Evolutionary conservation across 2,797 vertebrate species (phyloP).

Genomic region (Sebastes nivosus): DNA sequence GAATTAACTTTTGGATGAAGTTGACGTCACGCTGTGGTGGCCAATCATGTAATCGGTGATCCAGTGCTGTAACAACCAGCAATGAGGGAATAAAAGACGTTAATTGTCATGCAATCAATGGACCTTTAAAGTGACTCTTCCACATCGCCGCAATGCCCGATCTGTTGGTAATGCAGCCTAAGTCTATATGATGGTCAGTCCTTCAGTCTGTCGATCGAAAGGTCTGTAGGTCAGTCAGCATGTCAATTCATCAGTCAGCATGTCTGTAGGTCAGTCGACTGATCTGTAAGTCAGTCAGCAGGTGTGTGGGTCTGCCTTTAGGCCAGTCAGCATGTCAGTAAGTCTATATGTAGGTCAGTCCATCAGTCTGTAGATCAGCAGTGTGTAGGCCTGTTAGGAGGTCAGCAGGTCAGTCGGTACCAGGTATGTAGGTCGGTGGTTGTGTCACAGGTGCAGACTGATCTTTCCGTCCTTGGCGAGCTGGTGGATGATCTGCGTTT

Average conservation of each 20-base stretch:
- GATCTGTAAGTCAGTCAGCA: neutral
- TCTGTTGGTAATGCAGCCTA: neutral
- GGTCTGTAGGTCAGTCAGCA: neutral
- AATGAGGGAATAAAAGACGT: no score
- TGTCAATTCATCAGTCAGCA: neutral
- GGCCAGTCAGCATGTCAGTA: neutral
- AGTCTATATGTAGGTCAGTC: neutral
- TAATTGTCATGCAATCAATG: no score
- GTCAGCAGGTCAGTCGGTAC: neutral
- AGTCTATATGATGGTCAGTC: neutral
- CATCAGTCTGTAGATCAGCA: no score
- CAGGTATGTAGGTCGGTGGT: neutral
- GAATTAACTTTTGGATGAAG: no score
- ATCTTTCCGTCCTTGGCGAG: constrained; percentile 76
- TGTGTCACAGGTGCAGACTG: constrained; percentile 60
- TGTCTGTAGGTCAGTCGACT: neutral
- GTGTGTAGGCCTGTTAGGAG: neutral
- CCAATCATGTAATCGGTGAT: no score
- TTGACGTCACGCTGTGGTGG: no score
- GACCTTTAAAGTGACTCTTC: no score
- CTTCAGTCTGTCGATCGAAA: neutral
- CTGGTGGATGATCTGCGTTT: constrained; percentile 67
- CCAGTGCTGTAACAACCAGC: no score
- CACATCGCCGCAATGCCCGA: no score
- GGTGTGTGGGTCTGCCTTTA: neutral